Evolutionary conservation across 1,140 invertebrate genomes (phyloP).

Genomic region (Cryptotermes secundus): DNA sequence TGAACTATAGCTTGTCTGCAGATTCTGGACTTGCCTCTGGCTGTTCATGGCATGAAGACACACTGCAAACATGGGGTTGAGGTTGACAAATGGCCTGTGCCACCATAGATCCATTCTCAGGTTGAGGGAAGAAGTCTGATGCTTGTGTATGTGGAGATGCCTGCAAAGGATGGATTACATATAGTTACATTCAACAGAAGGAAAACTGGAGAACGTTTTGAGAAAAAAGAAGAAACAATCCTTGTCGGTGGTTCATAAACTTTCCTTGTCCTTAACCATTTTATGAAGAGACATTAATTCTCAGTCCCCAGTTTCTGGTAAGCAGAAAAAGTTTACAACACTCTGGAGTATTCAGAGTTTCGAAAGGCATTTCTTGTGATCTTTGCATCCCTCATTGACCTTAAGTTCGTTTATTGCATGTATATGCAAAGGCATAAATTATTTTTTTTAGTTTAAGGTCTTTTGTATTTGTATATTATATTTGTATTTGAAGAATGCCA

Average conservation of each 20-base stretch:
- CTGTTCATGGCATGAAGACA: not conserved
- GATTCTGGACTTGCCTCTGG: not conserved
- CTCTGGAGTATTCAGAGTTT: not conserved
- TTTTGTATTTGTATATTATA: too few relatives aligned
- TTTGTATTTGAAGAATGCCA: too few relatives aligned
- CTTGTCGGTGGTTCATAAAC: not conserved
- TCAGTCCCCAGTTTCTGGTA: not conserved
- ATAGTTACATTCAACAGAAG: not conserved
- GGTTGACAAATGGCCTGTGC: not conserved
- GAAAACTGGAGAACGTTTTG: not conserved
- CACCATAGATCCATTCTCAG: not conserved
- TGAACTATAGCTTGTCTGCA: too few relatives aligned
- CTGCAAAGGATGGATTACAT: not conserved
- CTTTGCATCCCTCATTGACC: too few relatives aligned
- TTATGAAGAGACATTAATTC: not conserved
- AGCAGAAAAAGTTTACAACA: not conserved
- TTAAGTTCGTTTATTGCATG: too few relatives aligned
- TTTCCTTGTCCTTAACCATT: not conserved
- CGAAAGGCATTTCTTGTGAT: not conserved
- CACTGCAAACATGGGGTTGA: not conserved
- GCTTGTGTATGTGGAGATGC: not conserved
- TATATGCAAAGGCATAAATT: too few relatives aligned
- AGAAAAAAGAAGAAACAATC: too few relatives aligned
- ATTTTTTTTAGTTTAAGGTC: too few relatives aligned
- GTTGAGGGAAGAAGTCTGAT: not conserved